These are phyloP conservation scores for Malaclemys terrapin DNA, from an alignment of 2,113 vertebrate genomes.

Conservation along the genomic window DNA sequence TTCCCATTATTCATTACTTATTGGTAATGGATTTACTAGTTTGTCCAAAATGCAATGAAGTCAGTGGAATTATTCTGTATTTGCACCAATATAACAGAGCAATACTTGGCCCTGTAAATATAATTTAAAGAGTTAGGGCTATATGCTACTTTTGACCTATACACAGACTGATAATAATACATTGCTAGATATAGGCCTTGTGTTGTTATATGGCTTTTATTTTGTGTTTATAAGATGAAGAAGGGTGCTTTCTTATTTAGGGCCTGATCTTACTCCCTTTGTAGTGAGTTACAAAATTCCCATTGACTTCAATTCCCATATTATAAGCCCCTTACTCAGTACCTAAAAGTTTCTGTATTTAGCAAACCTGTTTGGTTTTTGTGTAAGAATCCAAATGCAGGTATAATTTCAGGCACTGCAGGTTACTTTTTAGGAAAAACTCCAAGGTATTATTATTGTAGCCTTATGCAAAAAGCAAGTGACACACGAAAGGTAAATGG, in stretches of 20 bases:
- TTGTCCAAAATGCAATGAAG: not conserved
- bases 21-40: not conserved
- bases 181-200: not conserved
- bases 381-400: not conserved
- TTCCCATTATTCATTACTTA: not conserved
- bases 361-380: slow-evolving; percentile 16
- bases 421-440: not conserved
- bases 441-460: not conserved
- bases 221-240: not conserved
- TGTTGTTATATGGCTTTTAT: not conserved
- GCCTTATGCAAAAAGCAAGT: slow-evolving; percentile 13
- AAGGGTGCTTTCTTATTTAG: not conserved
- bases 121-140: not conserved
- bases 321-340: not conserved
- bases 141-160: not conserved
- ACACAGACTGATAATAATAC: not conserved
- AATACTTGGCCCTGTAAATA: not conserved
- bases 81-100: not conserved
- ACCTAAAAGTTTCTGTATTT: not conserved
- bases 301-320: not conserved
- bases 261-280: not conserved
- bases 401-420: not conserved
- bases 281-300: not conserved
- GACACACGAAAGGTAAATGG: slow-evolving; percentile 39
- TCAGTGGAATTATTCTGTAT: not conserved